Conservation (phyloP, 2,888 invertebrate species). For the Parelbella ahira region DNA sequence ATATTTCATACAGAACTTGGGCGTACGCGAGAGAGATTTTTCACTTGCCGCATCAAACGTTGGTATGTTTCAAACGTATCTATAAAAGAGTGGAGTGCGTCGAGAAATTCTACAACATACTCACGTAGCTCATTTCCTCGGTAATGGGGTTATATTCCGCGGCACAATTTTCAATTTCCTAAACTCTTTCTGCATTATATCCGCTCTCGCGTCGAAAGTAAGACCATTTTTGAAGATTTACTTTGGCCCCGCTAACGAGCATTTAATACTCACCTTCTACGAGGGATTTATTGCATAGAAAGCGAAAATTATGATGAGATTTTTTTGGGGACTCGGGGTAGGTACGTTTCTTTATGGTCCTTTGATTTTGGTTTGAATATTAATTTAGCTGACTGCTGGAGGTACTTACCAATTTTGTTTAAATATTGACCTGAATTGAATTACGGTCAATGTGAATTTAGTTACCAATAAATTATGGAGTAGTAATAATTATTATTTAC, state of each 20-base stretch:
- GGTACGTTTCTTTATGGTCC: too few relatives aligned
- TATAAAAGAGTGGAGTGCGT: slow-evolving; percentile 35
- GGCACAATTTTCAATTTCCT: slow-evolving; percentile 77
- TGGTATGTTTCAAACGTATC: slow-evolving; percentile 23
- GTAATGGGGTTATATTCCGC: slow-evolving; percentile 76
- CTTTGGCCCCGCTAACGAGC: slow-evolving; percentile 29
- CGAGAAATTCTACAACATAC: slow-evolving; percentile 61
- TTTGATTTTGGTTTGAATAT: too few relatives aligned
- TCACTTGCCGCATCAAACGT: slow-evolving; percentile 21
- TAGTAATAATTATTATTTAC: too few relatives aligned
- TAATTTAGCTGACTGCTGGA: too few relatives aligned
- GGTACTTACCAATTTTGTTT: too few relatives aligned
- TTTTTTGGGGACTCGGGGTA: too few relatives aligned
- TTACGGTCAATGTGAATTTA: too few relatives aligned
- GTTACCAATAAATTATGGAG: too few relatives aligned
- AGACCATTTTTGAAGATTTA: slow-evolving; percentile 40
- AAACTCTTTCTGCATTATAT: slow-evolving; percentile 67
- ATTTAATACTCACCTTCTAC: slow-evolving; percentile 27
- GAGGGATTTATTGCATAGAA: slow-evolving; percentile 21
- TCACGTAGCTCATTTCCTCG: slow-evolving; percentile 76
- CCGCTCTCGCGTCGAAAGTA: slow-evolving; percentile 48
- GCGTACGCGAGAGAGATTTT: slow-evolving; percentile 15
- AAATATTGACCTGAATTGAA: too few relatives aligned
- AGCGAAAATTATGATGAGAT: slow-evolving; percentile 19
- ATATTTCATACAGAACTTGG: slow-evolving; percentile 12